phyloP scores from a whole-genome alignment of 2,113 vertebrate genomes.

The Trinectes maculatus region DNA sequence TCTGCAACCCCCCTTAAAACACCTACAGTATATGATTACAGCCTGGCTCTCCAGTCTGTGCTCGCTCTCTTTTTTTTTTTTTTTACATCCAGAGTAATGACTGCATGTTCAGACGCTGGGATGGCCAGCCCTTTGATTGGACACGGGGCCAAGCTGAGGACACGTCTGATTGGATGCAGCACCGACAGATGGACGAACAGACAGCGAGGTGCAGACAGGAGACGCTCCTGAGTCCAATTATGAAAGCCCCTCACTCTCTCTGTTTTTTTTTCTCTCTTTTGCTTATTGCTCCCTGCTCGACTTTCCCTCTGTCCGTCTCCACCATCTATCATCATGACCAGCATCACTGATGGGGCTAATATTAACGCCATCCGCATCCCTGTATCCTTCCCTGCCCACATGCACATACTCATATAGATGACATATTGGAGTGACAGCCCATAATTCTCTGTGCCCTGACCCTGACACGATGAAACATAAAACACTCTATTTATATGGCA shows the following conservation, averaged over 20 bases:
- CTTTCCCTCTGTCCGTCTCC: conserved; percentile 9
- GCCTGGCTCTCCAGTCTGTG: conserved; percentile 12
- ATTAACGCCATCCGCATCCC: conserved; percentile 32
- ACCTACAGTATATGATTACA: conserved; percentile 59
- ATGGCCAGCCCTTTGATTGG: conserved; percentile 53
- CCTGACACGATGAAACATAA: conserved; percentile 53
- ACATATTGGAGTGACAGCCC: conserved; percentile 35
- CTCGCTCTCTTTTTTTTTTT: conserved; percentile 21
- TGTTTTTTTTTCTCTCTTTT: conserved; percentile 24
- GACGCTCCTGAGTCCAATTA: conserved; percentile 60
- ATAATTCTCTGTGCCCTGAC: conserved; percentile 46
- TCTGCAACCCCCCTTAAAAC: conserved; percentile 22
- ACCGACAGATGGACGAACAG: conserved; percentile 58
- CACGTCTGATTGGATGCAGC: conserved; percentile 45
- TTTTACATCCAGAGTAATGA: conserved; percentile 47
- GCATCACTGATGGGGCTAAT: conserved; percentile 29
- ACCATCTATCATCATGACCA: conserved; percentile 44
- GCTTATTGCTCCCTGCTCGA: conserved; percentile 18
- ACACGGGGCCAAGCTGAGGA: conserved; percentile 19
- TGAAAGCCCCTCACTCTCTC: conserved; percentile 19
- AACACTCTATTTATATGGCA: conserved; percentile 56
- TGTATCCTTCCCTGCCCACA: not conserved
- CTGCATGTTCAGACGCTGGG: conserved; percentile 43
- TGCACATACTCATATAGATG: conserved; percentile 22
- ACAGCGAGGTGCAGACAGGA: conserved; percentile 58